A percentile compares a stretch with the other conserved stretches of the same genome.
Evolutionary conservation across 2,113 vertebrate species (phyloP).

Genomic region (Sinosuthora webbiana): DNA sequence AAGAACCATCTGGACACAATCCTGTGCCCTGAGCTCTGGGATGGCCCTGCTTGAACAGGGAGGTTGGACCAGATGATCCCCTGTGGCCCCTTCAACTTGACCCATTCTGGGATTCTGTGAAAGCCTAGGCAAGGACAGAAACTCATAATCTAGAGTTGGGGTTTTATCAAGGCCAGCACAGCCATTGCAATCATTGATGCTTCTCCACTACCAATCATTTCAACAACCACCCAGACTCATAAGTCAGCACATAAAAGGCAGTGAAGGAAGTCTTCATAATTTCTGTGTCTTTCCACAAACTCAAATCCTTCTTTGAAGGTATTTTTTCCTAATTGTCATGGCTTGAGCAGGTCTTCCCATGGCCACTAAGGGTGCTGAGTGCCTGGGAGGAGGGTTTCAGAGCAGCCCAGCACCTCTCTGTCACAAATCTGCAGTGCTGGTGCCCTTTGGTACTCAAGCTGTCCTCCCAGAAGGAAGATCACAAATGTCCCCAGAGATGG

Average conservation of each 20-base stretch:
- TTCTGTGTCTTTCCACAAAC: neutral
- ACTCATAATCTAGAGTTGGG: neutral
- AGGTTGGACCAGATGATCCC: neutral
- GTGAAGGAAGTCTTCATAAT: neutral
- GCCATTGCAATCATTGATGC: neutral
- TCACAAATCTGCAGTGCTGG: neutral
- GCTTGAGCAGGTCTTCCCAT: neutral
- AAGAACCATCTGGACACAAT: neutral
- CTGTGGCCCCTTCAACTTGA: neutral
- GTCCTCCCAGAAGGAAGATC: neutral
- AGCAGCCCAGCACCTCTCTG: neutral
- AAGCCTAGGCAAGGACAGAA: neutral
- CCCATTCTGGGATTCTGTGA: neutral
- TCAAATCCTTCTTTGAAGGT: neutral
- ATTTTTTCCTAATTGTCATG: neutral
- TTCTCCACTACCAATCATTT: neutral
- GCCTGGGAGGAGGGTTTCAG: neutral
- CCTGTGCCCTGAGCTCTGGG: neutral
- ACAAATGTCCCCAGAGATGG: rapidly evolving
- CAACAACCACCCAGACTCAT: neutral
- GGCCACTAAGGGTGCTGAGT: neutral
- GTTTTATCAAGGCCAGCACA: neutral
- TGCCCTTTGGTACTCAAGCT: neutral
- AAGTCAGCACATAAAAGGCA: neutral
- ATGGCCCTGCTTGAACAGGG: neutral